A percentile compares a stretch with the other conserved stretches of the same genome.
Conservation (phyloP, 2,888 invertebrate genomes). For the Seira musarum region DNA sequence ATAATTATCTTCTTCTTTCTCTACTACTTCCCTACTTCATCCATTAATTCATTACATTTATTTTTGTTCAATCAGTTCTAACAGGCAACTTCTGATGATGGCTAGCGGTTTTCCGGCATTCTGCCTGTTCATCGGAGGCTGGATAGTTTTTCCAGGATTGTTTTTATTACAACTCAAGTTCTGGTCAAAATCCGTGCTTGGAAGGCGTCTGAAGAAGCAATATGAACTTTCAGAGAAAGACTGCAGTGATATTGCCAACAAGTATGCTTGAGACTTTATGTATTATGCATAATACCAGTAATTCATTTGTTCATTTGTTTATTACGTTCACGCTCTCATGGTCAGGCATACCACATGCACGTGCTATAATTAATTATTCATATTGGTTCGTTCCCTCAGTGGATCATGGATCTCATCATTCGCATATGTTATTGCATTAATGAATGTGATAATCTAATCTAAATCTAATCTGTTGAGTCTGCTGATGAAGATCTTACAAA, state of each 20-base stretch:
- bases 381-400: no score
- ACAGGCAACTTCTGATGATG: conserved; percentile 46
- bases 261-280: conserved; percentile 74
- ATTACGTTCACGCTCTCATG: no score
- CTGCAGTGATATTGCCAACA: conserved; percentile 83
- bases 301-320: not conserved
- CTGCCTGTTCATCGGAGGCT: conserved; percentile 63
- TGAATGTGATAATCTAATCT: not conserved
- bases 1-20: no score
- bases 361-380: no score
- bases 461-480: no score
- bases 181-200: conserved; percentile 75
- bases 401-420: not conserved
- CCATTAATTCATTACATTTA: no score
- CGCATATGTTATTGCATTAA: conserved; percentile 9
- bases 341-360: no score
- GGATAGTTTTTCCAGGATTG: conserved; percentile 66
- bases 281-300: not conserved
- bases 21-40: no score
- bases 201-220: conserved; percentile 77
- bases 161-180: conserved; percentile 61
- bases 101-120: conserved; percentile 42
- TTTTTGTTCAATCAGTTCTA: conserved; percentile 13
- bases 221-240: conserved; percentile 80
- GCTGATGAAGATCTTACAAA: no score